A percentile compares a stretch with the other conserved stretches of the same genome.
Conservation (phyloP, 2,113 vertebrate species). For the Enhydra lutris region DNA sequence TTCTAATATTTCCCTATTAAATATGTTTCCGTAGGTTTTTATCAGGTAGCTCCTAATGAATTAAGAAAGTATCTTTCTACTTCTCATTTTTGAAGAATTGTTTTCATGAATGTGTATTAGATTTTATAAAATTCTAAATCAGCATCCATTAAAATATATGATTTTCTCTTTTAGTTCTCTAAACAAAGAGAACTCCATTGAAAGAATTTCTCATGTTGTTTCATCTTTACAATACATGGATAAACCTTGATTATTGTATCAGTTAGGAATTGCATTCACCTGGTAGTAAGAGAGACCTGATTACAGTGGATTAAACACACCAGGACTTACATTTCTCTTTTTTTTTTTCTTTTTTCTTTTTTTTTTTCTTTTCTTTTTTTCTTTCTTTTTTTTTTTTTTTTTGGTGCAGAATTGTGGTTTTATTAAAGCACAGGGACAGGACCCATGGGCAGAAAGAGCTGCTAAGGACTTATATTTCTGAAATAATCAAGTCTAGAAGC, state of each 20-base stretch:
- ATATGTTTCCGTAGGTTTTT: background rate
- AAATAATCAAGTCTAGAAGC: background rate
- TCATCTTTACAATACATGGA: background rate
- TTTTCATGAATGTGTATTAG: background rate
- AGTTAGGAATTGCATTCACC: background rate
- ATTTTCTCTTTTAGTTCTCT: background rate
- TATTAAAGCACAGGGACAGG: background rate
- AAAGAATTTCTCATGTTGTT: background rate
- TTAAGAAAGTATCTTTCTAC: background rate
- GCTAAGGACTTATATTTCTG: background rate
- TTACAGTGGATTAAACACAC: background rate
- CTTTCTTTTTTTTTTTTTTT: too few relatives aligned
- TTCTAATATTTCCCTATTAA: slow-evolving; percentile 19
- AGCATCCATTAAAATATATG: slow-evolving; percentile 10
- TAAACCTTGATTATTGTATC: background rate
- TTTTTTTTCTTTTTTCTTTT: too few relatives aligned
- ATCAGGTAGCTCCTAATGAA: background rate
- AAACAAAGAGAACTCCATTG: background rate
- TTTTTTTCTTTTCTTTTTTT: too few relatives aligned
- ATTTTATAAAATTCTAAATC: slow-evolving; percentile 22
- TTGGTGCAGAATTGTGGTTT: background rate
- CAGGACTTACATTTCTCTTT: background rate
- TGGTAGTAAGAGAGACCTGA: background rate
- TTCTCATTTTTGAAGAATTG: background rate
- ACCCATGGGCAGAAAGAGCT: background rate